These are phyloP conservation scores for Proctacanthus coquilletti DNA, from an alignment of 1,140 invertebrate genomes.

Conservation along the genomic window DNA sequence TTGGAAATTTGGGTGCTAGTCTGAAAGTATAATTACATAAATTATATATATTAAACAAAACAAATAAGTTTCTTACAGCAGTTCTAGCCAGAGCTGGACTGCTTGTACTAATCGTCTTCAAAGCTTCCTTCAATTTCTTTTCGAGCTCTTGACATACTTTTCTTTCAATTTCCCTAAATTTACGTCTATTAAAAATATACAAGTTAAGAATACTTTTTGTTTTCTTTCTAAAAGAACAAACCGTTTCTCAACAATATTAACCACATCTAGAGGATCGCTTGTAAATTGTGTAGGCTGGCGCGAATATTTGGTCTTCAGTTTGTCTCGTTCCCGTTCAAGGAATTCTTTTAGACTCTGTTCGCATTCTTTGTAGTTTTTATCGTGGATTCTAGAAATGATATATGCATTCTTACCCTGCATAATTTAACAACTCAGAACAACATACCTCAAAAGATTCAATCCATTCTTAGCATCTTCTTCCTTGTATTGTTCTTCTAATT, in stretches of 20 bases:
- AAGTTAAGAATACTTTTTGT: not conserved
- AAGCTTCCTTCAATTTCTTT: not conserved
- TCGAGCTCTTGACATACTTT: conserved; percentile 2
- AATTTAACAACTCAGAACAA: not conserved
- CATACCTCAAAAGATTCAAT: conserved; percentile 23
- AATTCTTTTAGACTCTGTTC: conserved; percentile 25
- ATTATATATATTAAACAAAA: no score
- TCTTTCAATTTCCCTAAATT: not conserved
- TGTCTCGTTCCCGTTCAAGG: conserved; percentile 20
- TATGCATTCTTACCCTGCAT: not conserved
- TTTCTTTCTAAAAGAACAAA: conserved; percentile 6
- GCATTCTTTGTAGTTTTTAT: conserved; percentile 26
- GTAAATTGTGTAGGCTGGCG: conserved; percentile 17
- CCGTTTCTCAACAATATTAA: conserved; percentile 22
- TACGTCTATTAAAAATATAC: not conserved
- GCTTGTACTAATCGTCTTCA: not conserved
- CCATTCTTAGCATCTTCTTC: conserved; percentile 20
- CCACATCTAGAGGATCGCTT: conserved; percentile 22
- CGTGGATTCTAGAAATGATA: conserved; percentile 15
- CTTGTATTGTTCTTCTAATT: conserved; percentile 20
- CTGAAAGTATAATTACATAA: no score
- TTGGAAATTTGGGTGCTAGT: no score
- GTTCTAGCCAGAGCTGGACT: no score
- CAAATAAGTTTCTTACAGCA: no score
- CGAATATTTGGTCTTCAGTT: conserved; percentile 23